These are phyloP conservation scores for Macquaria australasica DNA, from an alignment of 2,113 vertebrate species.

Conservation along the genomic window DNA sequence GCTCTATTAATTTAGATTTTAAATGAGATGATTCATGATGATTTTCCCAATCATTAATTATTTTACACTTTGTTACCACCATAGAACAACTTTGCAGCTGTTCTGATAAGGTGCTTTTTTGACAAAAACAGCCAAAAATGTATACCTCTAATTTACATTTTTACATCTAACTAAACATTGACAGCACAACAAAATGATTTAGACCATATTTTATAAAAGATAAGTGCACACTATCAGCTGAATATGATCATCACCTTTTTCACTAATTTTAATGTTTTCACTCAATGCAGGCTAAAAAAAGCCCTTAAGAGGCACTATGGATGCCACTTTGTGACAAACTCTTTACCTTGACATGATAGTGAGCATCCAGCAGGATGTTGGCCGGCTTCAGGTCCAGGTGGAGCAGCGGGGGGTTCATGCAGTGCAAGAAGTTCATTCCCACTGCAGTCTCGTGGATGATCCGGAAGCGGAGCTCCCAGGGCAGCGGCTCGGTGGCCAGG, in stretches of 20 bases:
- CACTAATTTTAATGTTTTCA: neutral
- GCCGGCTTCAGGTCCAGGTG: slow-evolving; percentile 98
- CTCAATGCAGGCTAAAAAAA: neutral
- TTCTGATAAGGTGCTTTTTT: neutral
- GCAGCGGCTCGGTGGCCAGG: slow-evolving; percentile 90
- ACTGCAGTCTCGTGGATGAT: slow-evolving; percentile 96
- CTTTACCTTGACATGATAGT: slow-evolving; percentile 96
- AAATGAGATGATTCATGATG: neutral
- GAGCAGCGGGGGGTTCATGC: slow-evolving; percentile 95
- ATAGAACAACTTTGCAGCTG: neutral
- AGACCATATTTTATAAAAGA: neutral
- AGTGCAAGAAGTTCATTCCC: slow-evolving; percentile 99
- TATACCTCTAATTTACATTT: neutral
- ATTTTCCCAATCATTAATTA: neutral
- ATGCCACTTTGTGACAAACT: neutral
- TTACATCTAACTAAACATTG: neutral
- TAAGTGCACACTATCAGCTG: neutral
- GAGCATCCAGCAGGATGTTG: slow-evolving; percentile 97
- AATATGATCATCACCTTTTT: no score
- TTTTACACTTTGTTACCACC: neutral
- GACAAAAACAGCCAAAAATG: neutral
- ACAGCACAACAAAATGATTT: neutral
- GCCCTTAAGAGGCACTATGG: neutral
- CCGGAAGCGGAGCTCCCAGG: slow-evolving; percentile 96
- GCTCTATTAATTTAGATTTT: no score